phyloP scores from a whole-genome alignment of 2,113 vertebrate genomes.

The Melanerpes aurifrons region DNA sequence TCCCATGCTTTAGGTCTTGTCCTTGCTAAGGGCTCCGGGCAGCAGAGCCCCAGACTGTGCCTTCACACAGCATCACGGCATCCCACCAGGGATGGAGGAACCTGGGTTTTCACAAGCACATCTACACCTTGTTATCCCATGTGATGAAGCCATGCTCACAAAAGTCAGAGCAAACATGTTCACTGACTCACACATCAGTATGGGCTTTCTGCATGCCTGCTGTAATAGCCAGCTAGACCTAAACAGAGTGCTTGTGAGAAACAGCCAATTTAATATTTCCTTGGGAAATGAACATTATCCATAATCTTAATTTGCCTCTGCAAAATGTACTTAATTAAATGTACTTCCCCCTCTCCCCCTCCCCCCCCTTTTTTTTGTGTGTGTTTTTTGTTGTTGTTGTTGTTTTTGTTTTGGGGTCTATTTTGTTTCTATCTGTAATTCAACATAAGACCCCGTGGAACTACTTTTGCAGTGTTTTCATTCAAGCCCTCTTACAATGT shows the following conservation, averaged over 20 bases:
- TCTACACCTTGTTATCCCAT: neutral
- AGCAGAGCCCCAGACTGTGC: neutral
- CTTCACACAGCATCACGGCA: rapidly evolving
- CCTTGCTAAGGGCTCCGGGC: rapidly evolving
- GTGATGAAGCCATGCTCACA: neutral
- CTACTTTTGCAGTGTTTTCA: neutral
- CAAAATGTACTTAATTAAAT: no score
- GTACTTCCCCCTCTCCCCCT: no score
- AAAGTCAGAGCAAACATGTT: neutral
- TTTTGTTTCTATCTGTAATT: neutral
- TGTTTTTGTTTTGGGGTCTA: no score
- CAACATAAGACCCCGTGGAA: neutral
- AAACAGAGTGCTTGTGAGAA: neutral
- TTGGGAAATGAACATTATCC: neutral
- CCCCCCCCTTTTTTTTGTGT: no score
- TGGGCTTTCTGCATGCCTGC: neutral
- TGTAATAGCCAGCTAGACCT: rapidly evolving
- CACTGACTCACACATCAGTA: neutral
- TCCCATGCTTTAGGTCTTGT: neutral
- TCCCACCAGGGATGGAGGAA: neutral
- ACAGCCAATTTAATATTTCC: neutral
- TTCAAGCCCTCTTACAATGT: rapidly evolving
- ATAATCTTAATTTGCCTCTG: neutral
- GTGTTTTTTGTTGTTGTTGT: neutral
- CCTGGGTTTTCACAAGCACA: neutral